Percentiles rank a stretch among this genome's conserved stretches.
Evolutionary conservation across 1,140 invertebrate genomes (phyloP).

Genomic region (Bradysia coprophila): DNA sequence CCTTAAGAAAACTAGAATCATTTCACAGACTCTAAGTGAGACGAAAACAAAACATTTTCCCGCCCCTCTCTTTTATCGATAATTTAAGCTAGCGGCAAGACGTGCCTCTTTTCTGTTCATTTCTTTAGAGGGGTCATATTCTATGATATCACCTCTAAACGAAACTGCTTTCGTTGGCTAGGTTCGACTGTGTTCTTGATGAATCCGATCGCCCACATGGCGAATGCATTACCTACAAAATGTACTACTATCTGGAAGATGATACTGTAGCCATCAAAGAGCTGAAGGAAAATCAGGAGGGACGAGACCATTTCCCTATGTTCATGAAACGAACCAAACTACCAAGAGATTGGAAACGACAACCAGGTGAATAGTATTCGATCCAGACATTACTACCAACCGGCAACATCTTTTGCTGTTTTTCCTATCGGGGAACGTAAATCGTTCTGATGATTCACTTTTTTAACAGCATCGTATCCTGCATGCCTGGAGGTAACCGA

Average conservation of each 20-base stretch:
- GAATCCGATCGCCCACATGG: constrained; percentile 42
- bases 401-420: too few species aligned
- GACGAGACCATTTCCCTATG: constrained; percentile 50
- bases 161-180: constrained; percentile 14
- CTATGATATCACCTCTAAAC: too few species aligned
- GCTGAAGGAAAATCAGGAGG: constrained; percentile 42
- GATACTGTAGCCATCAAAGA: constrained; percentile 62
- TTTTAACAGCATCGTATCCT: not conserved
- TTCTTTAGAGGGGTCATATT: too few species aligned
- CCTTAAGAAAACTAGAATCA: too few species aligned
- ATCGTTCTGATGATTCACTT: too few species aligned
- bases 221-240: constrained; percentile 35
- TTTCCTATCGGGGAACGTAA: too few species aligned
- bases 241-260: constrained; percentile 61
- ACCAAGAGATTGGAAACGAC: constrained; percentile 56
- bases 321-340: constrained; percentile 57
- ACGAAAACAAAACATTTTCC: too few species aligned
- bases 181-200: constrained; percentile 65
- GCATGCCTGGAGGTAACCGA: constrained; percentile 41
- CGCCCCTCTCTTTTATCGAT: too few species aligned
- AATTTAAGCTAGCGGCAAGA: too few species aligned
- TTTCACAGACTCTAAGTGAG: too few species aligned
- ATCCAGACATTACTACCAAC: not conserved
- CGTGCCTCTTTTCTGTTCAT: too few species aligned
- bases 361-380: constrained; percentile 26